Conservation (phyloP, 2,113 vertebrate species). For the Phasianus colchicus region DNA sequence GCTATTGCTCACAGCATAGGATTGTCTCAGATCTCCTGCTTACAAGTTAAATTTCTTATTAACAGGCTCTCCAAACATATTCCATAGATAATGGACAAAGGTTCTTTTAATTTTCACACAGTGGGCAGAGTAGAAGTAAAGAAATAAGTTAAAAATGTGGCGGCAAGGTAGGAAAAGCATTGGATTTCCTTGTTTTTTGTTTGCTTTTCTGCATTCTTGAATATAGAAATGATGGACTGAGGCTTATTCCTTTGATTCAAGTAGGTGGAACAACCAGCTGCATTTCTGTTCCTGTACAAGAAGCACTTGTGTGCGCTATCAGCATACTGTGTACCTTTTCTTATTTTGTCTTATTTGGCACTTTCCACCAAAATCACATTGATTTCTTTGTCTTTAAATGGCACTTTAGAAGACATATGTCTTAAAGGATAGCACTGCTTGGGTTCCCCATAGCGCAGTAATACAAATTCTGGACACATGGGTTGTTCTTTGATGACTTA, state of each 20-base stretch:
- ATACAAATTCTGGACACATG: conserved; percentile 68
- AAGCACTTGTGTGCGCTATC: not conserved
- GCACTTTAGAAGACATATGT: conserved; percentile 57
- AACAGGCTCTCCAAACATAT: not conserved
- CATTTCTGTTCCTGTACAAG: not conserved
- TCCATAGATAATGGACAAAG: not conserved
- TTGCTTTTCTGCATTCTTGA: not conserved
- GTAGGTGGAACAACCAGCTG: not conserved
- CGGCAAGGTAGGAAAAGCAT: not conserved
- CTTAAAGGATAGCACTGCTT: conserved; percentile 15
- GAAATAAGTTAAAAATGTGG: not conserved
- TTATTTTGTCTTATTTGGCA: not conserved
- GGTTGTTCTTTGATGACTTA: conserved; percentile 66
- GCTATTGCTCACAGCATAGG: not conserved
- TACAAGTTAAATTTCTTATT: not conserved
- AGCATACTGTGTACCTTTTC: not conserved
- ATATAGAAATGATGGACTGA: not conserved
- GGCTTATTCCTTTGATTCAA: not conserved
- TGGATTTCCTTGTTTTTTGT: not conserved
- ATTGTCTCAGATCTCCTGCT: not conserved
- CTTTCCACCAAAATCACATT: conserved; percentile 48
- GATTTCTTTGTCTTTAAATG: conserved; percentile 61
- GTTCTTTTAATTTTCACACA: not conserved
- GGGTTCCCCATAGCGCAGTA: conserved; percentile 41
- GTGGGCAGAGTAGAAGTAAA: not conserved